These are phyloP conservation scores for Pocillopora verrucosa DNA, from an alignment of 64 coral and sea anemone species.

Conservation along the genomic window DNA sequence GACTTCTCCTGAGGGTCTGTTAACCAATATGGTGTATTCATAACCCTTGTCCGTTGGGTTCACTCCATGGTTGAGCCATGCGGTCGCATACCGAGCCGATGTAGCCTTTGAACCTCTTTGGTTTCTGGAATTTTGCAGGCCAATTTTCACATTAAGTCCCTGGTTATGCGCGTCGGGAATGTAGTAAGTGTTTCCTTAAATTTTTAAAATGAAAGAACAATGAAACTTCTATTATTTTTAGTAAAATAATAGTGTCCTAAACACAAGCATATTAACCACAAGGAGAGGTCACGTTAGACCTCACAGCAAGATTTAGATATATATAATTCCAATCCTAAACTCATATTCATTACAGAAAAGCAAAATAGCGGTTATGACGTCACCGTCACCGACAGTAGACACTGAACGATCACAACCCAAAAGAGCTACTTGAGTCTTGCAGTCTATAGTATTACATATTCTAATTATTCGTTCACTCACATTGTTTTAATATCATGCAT, in stretches of 20 bases:
- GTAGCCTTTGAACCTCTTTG: neutral
- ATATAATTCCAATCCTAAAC: no score
- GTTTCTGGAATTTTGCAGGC: conserved; percentile 15
- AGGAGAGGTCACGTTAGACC: no score
- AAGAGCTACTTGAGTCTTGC: no score
- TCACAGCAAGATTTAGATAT: no score
- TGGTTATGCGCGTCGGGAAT: neutral
- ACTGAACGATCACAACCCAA: no score
- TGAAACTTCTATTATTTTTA: neutral
- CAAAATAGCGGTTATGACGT: no score
- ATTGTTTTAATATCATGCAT: no score
- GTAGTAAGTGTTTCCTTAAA: conserved; percentile 47
- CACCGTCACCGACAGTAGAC: no score
- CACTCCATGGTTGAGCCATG: neutral
- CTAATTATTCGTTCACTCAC: no score
- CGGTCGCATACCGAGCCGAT: conserved; percentile 19
- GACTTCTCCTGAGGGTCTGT: neutral
- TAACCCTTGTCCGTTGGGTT: neutral
- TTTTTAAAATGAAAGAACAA: neutral
- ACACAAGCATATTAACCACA: neutral
- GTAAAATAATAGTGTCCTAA: neutral
- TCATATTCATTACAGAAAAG: no score
- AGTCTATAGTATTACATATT: no score
- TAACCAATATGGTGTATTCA: neutral
- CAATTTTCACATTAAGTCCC: neutral